Base-by-base conservation (phyloP, 2,888 invertebrate genomes). In the Torymus aiolomorphi region DNA sequence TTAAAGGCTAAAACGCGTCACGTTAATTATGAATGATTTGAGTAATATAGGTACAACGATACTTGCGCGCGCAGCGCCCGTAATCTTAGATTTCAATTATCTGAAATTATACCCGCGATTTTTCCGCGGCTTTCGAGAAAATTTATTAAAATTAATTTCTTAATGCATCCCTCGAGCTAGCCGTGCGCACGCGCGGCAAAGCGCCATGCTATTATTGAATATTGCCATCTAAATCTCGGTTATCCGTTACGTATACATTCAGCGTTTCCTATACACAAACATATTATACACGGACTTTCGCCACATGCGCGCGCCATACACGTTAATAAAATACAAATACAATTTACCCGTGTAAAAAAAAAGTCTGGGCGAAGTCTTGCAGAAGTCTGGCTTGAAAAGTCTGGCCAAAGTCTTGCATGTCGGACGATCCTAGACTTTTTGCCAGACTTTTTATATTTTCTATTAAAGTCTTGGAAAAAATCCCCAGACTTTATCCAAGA, bases 101-200 rank as follows among this genome's bases (percentile, higher is more conserved):
- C 71, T 20, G 8, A 16, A 61, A 71, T 71, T 71, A 61, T 20
- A 71, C 13, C 59, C 18, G 56, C 42, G 42, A 70, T 70, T 70
- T 57, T 70, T 31, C 57, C 31, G 31, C 31, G 3, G 31, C n/a
- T 18, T 52, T 52, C 12, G 0, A 12, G 11, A 52, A 14, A 61
- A 62, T 72, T 72, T 72, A 72, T 72, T 62, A 62, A 72, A 51
- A 72, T 62, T 72, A 72, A 62, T 72, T 62, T 72, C 72, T 72
- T 62, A 72, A 72, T 72, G 62, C 13, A 31, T 62, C 57, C 16
- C 13, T 24, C 49, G 49, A 16, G 70, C 51, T 20, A 24, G 14
- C 24, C n/a, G n/a, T n/a, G 18, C 31, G 31, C 31, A 8, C 31
- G 31, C 8, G 31, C 31, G 31, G 31, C 31, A 31, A 31, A 31